Base-by-base conservation (phyloP, 2,113 vertebrate genomes). In the Callorhinus ursinus region DNA sequence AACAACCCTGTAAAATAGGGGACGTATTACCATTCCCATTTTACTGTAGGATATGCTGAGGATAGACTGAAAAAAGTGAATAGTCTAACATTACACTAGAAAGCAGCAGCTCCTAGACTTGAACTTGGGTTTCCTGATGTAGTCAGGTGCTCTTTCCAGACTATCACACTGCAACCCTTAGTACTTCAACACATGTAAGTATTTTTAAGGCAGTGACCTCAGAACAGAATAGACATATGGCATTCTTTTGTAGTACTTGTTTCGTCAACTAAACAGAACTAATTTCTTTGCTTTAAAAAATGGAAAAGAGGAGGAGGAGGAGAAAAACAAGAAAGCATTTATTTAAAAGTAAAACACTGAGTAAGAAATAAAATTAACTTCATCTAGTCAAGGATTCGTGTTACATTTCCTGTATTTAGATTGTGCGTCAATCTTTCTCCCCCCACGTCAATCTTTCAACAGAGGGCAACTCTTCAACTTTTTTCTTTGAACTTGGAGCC, bases 301-400 rank as follows among this genome's bases (percentile, higher is more conserved):
- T 31, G 24, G n/a, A 10, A 46, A 85, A 46, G n/a, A 81, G 22
- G 7, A 69, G 24, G 9, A n/a, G 59, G 24, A 21, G 53, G 31
- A 33, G 18, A 22, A 46, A n/a, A 39, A 77, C 6, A 10, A 51
- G 13, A 51, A 67, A 72, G 26, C 3, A 79, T 57, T 76, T 94
- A 63, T 31, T 77, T 80, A n/a, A 76, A 92, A 67, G 67, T 49
- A 95, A 97, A 93, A 77, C 42, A 80, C 53, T 53, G 33, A 93
- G 33, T 91, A 55, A 93, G 46, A 93, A 94, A 86, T 82, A 93
- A 96, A 94, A 94, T 82, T 88, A 96, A 95, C 63, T 74, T 90
- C 33, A 85, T 87, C 42, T 16, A 39, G 18, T 61, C 13, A 93
- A 94, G 33, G 57, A 95, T 57, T 59, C 63, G 21, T 92, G 57